Conservation (phyloP, 1,140 invertebrate species). For the Pygmarrhopalites habei region DNA sequence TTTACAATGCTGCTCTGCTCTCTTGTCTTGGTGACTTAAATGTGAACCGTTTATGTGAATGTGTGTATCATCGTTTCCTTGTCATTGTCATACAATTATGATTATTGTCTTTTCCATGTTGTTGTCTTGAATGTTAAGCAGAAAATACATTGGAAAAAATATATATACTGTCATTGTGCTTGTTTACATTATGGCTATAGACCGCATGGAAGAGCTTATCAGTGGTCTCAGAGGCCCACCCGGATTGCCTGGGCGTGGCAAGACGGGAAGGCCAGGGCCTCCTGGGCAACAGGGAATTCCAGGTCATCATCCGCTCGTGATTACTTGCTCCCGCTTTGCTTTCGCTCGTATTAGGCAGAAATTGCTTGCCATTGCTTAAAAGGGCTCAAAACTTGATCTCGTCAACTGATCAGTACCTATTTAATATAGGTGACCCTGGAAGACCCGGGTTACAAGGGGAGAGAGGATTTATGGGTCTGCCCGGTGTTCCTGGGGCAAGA, state of each 20-base stretch:
- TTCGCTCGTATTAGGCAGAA: too few relatives aligned
- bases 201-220: conserved; percentile 50
- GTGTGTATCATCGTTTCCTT: too few relatives aligned
- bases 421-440: conserved; percentile 48
- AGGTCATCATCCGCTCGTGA: background rate
- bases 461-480: conserved; percentile 44
- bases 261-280: conserved; percentile 43
- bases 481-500: conserved; percentile 33
- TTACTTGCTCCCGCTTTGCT: background rate
- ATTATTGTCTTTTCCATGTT: too few relatives aligned
- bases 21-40: too few relatives aligned
- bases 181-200: conserved; percentile 40
- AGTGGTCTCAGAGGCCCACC: conserved; percentile 49
- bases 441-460: conserved; percentile 49
- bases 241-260: conserved; percentile 47
- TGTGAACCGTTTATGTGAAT: too few relatives aligned
- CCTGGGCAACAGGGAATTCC: conserved; percentile 42
- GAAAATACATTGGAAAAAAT: too few relatives aligned
- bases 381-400: too few relatives aligned
- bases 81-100: too few relatives aligned
- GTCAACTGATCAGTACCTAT: too few relatives aligned
- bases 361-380: too few relatives aligned
- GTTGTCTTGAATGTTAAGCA: too few relatives aligned
- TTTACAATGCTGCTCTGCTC: too few relatives aligned
- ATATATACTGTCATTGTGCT: background rate